phyloP scores from a whole-genome alignment of 2,888 invertebrate species.

The Caenorhabditis virilis region DNA sequence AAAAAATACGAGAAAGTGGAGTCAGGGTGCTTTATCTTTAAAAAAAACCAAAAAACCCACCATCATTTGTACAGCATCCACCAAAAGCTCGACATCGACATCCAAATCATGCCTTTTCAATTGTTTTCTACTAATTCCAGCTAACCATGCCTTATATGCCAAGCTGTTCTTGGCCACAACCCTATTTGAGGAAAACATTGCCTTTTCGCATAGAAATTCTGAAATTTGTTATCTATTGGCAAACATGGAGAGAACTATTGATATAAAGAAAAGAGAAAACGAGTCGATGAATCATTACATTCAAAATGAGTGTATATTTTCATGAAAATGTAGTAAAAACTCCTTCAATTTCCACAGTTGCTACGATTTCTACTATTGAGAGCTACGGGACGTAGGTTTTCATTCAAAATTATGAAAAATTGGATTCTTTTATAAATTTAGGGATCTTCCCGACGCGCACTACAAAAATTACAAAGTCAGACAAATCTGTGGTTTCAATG shows the following conservation, averaged over 20 bases:
- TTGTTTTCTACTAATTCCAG: background rate
- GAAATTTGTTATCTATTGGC: background rate
- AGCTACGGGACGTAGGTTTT: conserved; percentile 26
- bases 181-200: conserved; percentile 3
- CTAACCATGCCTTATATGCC: conserved; percentile 2
- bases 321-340: conserved; percentile 1
- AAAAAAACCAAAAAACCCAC: no score
- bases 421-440: no score
- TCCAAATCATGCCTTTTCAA: conserved; percentile 3
- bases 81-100: background rate
- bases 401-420: no score
- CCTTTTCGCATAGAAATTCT: no score
- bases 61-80: no score
- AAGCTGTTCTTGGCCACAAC: background rate
- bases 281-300: no score
- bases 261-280: background rate
- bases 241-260: background rate
- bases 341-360: no score
- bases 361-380: no score
- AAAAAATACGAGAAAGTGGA: no score
- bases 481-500: conserved; percentile 27
- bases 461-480: conserved; percentile 19
- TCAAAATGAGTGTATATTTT: no score
- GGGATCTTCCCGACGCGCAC: conserved; percentile 24
- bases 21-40: no score